Percentiles rank a stretch among this genome's conserved stretches.
These are phyloP conservation scores for Agrochola lychnidis DNA, from an alignment of 2,888 invertebrate species.

Conservation along the genomic window DNA sequence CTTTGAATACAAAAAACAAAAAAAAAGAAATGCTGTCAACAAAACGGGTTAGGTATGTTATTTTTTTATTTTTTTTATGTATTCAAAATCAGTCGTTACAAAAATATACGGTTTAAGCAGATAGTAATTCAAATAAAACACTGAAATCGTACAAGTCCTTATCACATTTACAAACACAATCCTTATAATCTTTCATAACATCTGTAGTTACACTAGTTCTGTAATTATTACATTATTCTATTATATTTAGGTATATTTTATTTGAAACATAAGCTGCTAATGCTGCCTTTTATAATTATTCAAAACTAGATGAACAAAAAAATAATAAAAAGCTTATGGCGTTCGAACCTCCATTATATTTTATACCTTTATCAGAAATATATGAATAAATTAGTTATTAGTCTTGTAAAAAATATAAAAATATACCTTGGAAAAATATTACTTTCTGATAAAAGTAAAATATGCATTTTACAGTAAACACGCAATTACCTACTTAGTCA, in stretches of 20 bases:
- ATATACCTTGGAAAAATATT: not conserved
- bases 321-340: constrained; percentile 44
- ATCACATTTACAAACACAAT: constrained; percentile 33
- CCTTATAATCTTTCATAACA: constrained; percentile 34
- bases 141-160: constrained; percentile 27
- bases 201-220: constrained; percentile 55
- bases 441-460: constrained; percentile 42
- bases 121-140: not conserved
- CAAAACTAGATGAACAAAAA: constrained; percentile 12
- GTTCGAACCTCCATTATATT: constrained; percentile 41
- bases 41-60: too few species aligned
- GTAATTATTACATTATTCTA: constrained; percentile 42
- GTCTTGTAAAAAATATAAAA: not conserved
- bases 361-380: constrained; percentile 51
- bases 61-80: not conserved
- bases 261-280: constrained; percentile 44
- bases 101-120: not conserved
- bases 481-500: constrained; percentile 49
- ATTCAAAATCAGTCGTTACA: not conserved
- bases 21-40: not conserved
- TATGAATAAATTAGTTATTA: not conserved
- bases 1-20: not conserved
- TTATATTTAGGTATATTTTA: constrained; percentile 36
- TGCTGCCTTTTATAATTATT: constrained; percentile 24
- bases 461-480: constrained; percentile 48